Evolutionary conservation across 2,797 vertebrate genomes (phyloP), one percentile per base, ranked within the genome.

Genomic region (Pangasius krempfi): DNA sequence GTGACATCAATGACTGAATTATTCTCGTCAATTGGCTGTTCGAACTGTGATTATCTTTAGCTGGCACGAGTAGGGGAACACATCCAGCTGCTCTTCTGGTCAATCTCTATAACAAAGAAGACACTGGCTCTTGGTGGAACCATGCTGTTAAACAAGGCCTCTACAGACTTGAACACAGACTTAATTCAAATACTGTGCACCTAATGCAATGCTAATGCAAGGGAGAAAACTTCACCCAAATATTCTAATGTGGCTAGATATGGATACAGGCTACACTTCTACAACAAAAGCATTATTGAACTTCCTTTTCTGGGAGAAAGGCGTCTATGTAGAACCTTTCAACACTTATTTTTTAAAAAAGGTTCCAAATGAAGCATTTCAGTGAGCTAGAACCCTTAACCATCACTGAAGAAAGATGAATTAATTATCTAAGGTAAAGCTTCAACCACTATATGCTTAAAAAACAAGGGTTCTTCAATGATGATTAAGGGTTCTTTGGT

Each of bases 1-100:
- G 54, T 58, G 25, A 90, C 56, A 92, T 80, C 40, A 87, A 16
- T 76, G 60, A 64, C 62, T 81, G n/a, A 90, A 30, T 86, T 78
- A 27, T 30, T 83, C 25, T 18, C 0, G 84, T 54, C 27, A 22
- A 70, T 72, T 60, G 33, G 22, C 81, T 85, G 44, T 58, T 33
- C 54, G 12, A 16, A 68, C 85, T 72, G 37, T 27, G 54, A 86
- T 75, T 68, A 58, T 56, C 18, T 81, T 70, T 56, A 87, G 60
- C 81, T 27, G 44, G 60, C 44, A 84, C 2, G 12, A 27, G 79
- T 30, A 70, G 50, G 56, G 37, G 2, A 84, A 54, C 58, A 40
- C 72, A 37, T 50, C 70, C 70, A 88, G 79, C 68, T 72, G 76
- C 22, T 73, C 3, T 47, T 64, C 68, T 56, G 30, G 16, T 68